Conservation (phyloP, 2,888 invertebrate genomes). For the Tortrix viridana region DNA sequence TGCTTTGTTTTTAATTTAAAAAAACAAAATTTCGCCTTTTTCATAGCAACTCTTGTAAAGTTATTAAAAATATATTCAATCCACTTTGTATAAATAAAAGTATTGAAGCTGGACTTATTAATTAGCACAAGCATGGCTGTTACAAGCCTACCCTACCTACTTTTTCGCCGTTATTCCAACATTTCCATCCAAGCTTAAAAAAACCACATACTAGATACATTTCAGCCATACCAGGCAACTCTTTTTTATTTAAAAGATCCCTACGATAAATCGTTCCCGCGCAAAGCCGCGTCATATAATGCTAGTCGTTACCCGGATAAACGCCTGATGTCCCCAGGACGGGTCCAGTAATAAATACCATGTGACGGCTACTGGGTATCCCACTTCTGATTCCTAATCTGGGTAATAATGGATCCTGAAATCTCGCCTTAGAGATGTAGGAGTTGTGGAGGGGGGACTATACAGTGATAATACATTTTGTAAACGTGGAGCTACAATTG, state of each 20-base stretch:
- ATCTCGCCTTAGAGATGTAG: constrained; percentile 6
- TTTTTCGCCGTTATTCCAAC: not conserved
- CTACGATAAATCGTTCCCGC: constrained; percentile 25
- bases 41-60: too few relatives aligned
- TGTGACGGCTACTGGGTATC: constrained; percentile 26
- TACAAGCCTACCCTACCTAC: not conserved
- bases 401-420: constrained; percentile 21
- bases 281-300: constrained; percentile 28
- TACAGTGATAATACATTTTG: too few relatives aligned
- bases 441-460: not conserved
- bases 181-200: not conserved
- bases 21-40: too few relatives aligned
- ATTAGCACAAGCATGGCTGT: too few relatives aligned
- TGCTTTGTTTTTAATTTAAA: too few relatives aligned
- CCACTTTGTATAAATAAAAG: too few relatives aligned
- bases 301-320: constrained; percentile 26
- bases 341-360: constrained; percentile 30
- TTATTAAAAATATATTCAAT: too few relatives aligned
- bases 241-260: constrained; percentile 21
- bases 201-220: not conserved
- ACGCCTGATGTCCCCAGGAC: constrained; percentile 23
- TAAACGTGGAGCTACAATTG: too few relatives aligned
- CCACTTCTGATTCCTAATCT: constrained; percentile 30
- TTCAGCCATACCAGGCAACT: not conserved
- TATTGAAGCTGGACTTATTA: too few relatives aligned